phyloP scores from a whole-genome alignment of 2,888 invertebrate genomes.

The Morinoia aosen region DNA sequence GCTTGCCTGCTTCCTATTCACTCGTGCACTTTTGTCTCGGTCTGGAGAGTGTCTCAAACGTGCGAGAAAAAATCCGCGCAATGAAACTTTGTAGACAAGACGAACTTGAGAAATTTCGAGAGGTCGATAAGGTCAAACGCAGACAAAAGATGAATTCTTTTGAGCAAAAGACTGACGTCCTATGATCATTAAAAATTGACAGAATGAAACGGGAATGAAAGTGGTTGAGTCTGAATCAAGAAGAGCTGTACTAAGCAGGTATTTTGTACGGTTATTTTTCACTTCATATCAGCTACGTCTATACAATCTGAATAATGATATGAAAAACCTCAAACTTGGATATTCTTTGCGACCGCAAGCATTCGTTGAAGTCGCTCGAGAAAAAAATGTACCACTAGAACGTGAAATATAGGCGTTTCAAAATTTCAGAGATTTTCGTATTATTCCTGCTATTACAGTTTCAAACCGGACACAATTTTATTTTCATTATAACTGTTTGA shows the following conservation, averaged over 20 bases:
- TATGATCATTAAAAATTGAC: background rate
- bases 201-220: background rate
- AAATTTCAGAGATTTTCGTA: too few species aligned
- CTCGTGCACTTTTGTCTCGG: background rate
- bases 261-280: background rate
- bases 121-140: conserved; percentile 12
- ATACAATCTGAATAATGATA: background rate
- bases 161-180: background rate
- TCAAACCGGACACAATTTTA: too few species aligned
- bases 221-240: background rate
- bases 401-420: too few species aligned
- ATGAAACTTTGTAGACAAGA: background rate
- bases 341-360: background rate
- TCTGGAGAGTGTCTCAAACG: conserved; percentile 6
- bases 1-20: conserved; percentile 23
- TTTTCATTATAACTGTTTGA: too few species aligned
- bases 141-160: background rate
- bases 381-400: too few species aligned
- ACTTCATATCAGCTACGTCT: background rate
- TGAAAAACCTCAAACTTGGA: background rate
- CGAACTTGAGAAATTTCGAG: conserved; percentile 35
- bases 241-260: background rate
- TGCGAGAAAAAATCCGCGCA: background rate
- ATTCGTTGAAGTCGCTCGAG: too few species aligned
- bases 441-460: too few species aligned